These are phyloP conservation scores for Xenus cinereus DNA, from an alignment of 2,113 vertebrate genomes.

Conservation along the genomic window DNA sequence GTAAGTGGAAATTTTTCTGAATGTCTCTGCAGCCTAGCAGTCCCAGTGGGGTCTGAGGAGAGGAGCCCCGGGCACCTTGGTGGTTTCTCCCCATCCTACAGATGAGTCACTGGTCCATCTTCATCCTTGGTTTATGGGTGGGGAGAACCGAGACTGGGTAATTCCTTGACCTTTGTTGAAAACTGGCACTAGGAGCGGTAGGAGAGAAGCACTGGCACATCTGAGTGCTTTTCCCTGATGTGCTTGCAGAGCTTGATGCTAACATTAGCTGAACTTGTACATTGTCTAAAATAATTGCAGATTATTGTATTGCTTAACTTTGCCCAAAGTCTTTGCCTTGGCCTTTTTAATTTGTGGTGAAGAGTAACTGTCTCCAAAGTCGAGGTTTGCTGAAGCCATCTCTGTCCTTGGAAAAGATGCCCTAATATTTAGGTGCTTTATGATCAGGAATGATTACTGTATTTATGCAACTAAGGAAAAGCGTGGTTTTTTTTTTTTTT, in stretches of 20 bases:
- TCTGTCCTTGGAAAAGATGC: not conserved
- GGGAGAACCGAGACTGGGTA: not conserved
- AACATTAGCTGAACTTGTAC: not conserved
- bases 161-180: not conserved
- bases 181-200: not conserved
- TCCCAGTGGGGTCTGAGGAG: not conserved
- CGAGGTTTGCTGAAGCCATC: not conserved
- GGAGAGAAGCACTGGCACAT: not conserved
- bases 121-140: not conserved
- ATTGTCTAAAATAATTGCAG: not conserved
- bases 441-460: not conserved
- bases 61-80: not conserved
- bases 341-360: not conserved
- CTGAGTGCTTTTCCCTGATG: not conserved
- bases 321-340: not conserved
- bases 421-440: not conserved
- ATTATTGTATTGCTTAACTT: not conserved
- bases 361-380: not conserved
- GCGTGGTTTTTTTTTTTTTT: fast-evolving
- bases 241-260: not conserved
- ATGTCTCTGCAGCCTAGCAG: not conserved
- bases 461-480: not conserved
- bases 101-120: not conserved
- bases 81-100: not conserved
- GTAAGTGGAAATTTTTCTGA: not conserved